Base-by-base conservation (phyloP, 2,113 vertebrate species). In the Hippocampus guttulatus region DNA sequence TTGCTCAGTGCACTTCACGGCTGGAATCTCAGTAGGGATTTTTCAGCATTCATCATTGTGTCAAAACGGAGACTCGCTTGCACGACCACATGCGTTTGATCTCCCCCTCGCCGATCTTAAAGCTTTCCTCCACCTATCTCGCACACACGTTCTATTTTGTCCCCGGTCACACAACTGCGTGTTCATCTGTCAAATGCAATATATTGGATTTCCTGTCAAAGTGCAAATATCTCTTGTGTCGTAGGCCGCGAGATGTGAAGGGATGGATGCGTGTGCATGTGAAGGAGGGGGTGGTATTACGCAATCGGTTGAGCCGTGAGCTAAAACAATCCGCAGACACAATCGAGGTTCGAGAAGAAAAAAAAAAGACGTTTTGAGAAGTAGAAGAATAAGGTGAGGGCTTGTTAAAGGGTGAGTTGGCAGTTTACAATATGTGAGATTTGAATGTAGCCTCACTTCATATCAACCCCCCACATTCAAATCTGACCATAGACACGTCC, bases 201-300 rank as follows among this genome's bases (percentile, higher is more conserved):
- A 49, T 79, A 91, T 89, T 89, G 82, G 90, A 90, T 90, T 91
- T 88, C 69, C 81, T 72, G 82, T 83, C 81, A 84, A 81, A 83
- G 74, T 16, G 47, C 71, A 78, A 81, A 78, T 84, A 81, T 75
- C 62, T 74, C 70, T 57, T 71, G 71, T 77, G 81, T 80, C 82
- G 77, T 55, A 64, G 70, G 23, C 69, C 71, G 73, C 78, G 77
- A 78, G 87, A 82, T 68, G 77, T 68, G 51, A 78, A 71, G 67
- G 80, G 65, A 58, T 55, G 70, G 67, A 67, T 51, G 74, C 20
- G 55, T 40, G 20, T 23, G 45, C 58, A 60, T 30, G 18, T 43
- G 27, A 61, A 18, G 58, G 58, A 30, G 14, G 16, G 27, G 15
- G 25, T 33, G 58, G 5, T 33, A 60, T 30, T 61, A 61, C 33